Base-by-base conservation (phyloP, 2,113 vertebrate species). In the Ploceus nigricollis region DNA sequence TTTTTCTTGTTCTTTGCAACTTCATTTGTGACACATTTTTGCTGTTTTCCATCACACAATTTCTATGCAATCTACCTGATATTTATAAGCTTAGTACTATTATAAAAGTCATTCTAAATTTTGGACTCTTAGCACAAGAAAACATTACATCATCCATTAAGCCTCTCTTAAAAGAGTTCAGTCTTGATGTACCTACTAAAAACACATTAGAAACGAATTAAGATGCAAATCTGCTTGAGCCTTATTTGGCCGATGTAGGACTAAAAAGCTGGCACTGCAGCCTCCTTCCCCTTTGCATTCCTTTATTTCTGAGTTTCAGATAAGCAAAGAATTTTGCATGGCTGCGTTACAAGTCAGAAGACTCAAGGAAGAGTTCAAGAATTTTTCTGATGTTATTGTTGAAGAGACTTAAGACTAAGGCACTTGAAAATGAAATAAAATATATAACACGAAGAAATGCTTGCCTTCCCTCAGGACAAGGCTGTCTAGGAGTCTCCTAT, bases 171-270 rank as follows among this genome's bases (percentile, higher is more conserved):
- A 12, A 54, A 79, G n/a, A 76, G 28, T 53, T 89, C 33, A 85
- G 54, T 68, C 76, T 53, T 51, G 5, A 92, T 75, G 51, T 30
- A 71, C 47, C 58, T 64, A 80, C 79, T 64, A 64, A 92, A 90
- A 93, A 86, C 82, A 78, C 44, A 95, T 81, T 83, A 94, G 73
- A 60, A 78, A 93, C 7, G 0, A 86, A 69, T 90, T 92, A 92
- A 54, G 39, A 91, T 73, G 44, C 37, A 94, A 95, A 95, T 94
- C 88, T 92, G 35, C 76, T 71, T 94, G 60, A 93, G 75, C 71
- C 85, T 78, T 24, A 50, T 61, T 90, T 84, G 64, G 94, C 72
- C 83, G 47, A 90, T 64, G n/a, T 7, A 50, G 33, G 40, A 68
- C 37, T 66, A 76, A 18, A 64, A 80, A 54, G 5, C 11, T 90